Evolutionary conservation across 2,888 invertebrate species (phyloP), one percentile per base, ranked within the genome.

Genomic region (Conistra vaccinii): DNA sequence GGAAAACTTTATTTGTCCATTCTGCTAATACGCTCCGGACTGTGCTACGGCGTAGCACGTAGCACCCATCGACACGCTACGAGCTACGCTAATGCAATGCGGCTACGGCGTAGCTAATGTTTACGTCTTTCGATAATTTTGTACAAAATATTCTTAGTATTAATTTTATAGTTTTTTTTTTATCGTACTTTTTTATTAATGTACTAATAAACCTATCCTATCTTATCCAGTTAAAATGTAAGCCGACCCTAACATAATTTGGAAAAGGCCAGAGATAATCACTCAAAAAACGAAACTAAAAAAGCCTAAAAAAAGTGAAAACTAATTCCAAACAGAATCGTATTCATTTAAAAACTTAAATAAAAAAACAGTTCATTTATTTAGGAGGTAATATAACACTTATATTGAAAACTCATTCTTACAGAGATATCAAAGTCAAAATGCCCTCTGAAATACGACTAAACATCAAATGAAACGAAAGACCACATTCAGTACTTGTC

Each of bases 1-100:
- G 45, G 17, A 57, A 65, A 75, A 74, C 29, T 60, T n/a, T 58
- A 53, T 53, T 42, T 23, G 61, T n/a, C 57, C 53, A 53, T 53
- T 32, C 20, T 58, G 14, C 20, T 57, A 65, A 51, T 55, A 63
- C 45, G 45, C 66, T 7, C 51, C n/a, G 39, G 35, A 32, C 32
- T 32, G 45, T 29, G 58, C 77, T 76, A 71, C 66, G 65, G 39
- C 78, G 70, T 73, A 51, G 48, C 76, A 62, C 58, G 72, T 77
- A 77, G 57, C 63, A 23, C 32, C 17, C n/a, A 32, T 65, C 35
- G 67, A 67, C 61, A 55, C 20, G 66, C 78, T 78, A 78, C 73
- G 73, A 63, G 63, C 39, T 63, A 55, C 71, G 48, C n/a, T 6
- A 60, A 1, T 45, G 42, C 61, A 71, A 76, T 62, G 55, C 45